A percentile compares a stretch with the other conserved stretches of the same genome.
Evolutionary conservation across 2,113 vertebrate species (phyloP).

Genomic region (Micronycteris hirsuta): DNA sequence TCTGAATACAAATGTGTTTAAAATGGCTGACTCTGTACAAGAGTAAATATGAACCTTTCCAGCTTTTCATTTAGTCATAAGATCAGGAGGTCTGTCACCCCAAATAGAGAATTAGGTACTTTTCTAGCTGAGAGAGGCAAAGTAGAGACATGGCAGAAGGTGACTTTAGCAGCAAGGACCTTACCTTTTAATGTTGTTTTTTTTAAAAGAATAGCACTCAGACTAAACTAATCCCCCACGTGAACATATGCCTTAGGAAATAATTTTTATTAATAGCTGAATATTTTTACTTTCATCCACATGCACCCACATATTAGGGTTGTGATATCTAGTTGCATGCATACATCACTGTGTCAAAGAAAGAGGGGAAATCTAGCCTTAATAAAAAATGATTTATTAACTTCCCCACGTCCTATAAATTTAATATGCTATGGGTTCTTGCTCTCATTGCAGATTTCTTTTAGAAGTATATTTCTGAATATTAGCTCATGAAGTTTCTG

Average conservation of each 20-base stretch:
- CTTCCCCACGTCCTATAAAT: constrained; percentile 59
- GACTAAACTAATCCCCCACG: constrained; percentile 21
- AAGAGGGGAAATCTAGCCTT: constrained; percentile 34
- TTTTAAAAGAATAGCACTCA: constrained; percentile 34
- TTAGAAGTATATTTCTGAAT: constrained; percentile 46
- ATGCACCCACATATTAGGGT: constrained; percentile 49
- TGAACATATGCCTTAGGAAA: constrained; percentile 62
- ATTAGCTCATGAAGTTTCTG: constrained; percentile 38
- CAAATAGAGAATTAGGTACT: constrained; percentile 43
- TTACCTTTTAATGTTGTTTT: constrained; percentile 47
- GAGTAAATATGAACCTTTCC: constrained; percentile 56
- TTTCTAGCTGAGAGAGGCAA: constrained; percentile 59
- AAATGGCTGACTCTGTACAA: constrained; percentile 66
- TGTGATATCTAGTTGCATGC: constrained; percentile 53
- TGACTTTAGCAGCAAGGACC: constrained; percentile 33
- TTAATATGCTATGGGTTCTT: constrained; percentile 57
- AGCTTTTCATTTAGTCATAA: constrained; percentile 61
- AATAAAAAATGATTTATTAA: constrained; percentile 74
- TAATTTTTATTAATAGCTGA: constrained; percentile 66
- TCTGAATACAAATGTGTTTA: constrained; percentile 68
- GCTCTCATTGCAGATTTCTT: constrained; percentile 56
- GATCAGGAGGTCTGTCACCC: constrained; percentile 56
- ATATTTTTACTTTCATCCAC: constrained; percentile 60
- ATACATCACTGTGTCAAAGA: constrained; percentile 62
- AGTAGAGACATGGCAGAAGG: constrained; percentile 23